Percentiles rank a stretch among this genome's conserved stretches.
These are phyloP conservation scores for Bacillus rossius DNA, from an alignment of 1,140 invertebrate genomes.

Conservation along the genomic window DNA sequence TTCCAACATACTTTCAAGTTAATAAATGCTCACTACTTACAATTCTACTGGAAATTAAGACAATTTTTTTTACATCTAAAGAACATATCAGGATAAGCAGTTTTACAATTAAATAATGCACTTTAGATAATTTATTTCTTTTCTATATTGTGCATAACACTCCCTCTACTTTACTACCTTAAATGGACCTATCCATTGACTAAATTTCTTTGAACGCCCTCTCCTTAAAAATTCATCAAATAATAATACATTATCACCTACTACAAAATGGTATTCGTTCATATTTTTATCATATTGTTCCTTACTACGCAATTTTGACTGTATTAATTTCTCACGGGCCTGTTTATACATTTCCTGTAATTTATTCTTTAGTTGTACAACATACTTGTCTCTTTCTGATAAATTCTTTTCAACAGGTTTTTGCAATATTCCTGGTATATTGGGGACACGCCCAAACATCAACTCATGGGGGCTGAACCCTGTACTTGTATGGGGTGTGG, in stretches of 20 bases:
- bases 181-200: too few relatives aligned
- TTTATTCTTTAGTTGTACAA: background rate
- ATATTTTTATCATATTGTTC: background rate
- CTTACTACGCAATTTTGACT: background rate
- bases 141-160: too few relatives aligned
- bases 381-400: background rate
- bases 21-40: too few relatives aligned
- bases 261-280: background rate
- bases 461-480: slow-evolving; percentile 40
- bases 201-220: slow-evolving; percentile 1
- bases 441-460: slow-evolving; percentile 39
- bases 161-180: too few relatives aligned
- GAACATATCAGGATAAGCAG: too few relatives aligned
- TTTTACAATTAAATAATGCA: too few relatives aligned
- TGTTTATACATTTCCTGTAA: background rate
- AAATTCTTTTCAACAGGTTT: background rate
- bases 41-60: too few relatives aligned
- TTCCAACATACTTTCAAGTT: too few relatives aligned
- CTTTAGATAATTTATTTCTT: too few relatives aligned
- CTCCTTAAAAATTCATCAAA: background rate
- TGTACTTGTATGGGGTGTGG: slow-evolving; percentile 38
- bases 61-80: too few relatives aligned
- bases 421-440: slow-evolving; percentile 4
- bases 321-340: background rate
- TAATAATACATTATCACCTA: slow-evolving; percentile 1